A percentile compares a stretch with the other conserved stretches of the same genome.
Conservation (phyloP, 2,797 vertebrate species). For the Thaleichthys pacificus region DNA sequence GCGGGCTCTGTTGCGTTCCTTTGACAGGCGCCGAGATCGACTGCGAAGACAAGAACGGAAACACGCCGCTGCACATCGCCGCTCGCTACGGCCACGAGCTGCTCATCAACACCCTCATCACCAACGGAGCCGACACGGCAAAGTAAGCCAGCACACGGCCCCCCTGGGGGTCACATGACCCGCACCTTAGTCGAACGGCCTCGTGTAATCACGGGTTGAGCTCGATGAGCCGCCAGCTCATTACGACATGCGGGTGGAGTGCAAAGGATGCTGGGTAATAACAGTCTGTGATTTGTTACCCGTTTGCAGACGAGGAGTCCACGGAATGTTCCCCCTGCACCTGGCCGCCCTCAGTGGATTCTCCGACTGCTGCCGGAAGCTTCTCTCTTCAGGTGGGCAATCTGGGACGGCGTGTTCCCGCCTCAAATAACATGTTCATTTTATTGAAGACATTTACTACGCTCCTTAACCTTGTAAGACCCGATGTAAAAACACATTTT, state of each 20-base stretch:
- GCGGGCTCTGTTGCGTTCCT: background rate
- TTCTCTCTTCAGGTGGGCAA: conserved; percentile 89
- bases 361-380: conserved; percentile 97
- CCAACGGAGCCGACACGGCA: conserved; percentile 92
- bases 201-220: no score
- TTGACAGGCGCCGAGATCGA: conserved; percentile 91
- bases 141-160: conserved; percentile 79
- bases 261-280: no score
- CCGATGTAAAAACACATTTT: no score
- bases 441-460: background rate
- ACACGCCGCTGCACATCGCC: conserved; percentile 97
- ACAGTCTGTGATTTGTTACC: background rate
- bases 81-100: conserved; percentile 97
- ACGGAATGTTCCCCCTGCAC: conserved; percentile 98
- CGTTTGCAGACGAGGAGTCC: conserved; percentile 86
- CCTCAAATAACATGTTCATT: background rate
- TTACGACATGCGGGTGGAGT: no score
- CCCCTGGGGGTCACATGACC: background rate
- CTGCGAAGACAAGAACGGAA: conserved; percentile 97
- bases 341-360: conserved; percentile 97
- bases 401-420: background rate
- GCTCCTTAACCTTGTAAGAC: no score
- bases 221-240: no score
- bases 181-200: background rate
- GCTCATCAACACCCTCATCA: conserved; percentile 96